Conservation (phyloP, 2,888 invertebrate genomes). For the Biston betularia region DNA sequence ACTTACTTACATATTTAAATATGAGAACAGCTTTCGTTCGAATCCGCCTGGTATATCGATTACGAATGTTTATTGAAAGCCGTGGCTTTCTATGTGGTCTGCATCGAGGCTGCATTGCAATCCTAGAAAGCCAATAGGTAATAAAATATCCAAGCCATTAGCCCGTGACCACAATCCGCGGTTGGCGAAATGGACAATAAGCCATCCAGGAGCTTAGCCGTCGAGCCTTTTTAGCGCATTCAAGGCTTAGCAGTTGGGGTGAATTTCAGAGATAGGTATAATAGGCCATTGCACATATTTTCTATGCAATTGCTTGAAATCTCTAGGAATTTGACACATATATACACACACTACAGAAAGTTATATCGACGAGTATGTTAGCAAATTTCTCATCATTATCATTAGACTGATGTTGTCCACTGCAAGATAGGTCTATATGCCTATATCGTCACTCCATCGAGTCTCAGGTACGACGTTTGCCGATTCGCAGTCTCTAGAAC, state of each 20-base stretch:
- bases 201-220: conserved; percentile 21
- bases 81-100: conserved; percentile 44
- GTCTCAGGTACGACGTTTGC: no score
- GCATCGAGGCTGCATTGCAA: conserved; percentile 28
- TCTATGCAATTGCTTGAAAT: neutral
- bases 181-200: conserved; percentile 36
- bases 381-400: no score
- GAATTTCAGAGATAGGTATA: conserved; percentile 12
- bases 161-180: conserved; percentile 58
- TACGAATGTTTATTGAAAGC: conserved; percentile 30
- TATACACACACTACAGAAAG: no score
- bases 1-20: no score
- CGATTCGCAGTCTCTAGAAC: no score
- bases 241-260: conserved; percentile 1
- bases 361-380: no score
- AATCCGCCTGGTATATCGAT: conserved; percentile 18
- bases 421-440: no score
- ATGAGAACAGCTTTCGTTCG: neutral
- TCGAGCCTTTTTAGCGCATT: conserved; percentile 18
- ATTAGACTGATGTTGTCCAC: no score
- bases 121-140: conserved; percentile 70
- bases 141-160: conserved; percentile 65
- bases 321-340: neutral
- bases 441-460: no score
- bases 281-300: neutral